These are phyloP conservation scores for Egretta garzetta DNA, from an alignment of 2,113 vertebrate genomes.

Conservation along the genomic window DNA sequence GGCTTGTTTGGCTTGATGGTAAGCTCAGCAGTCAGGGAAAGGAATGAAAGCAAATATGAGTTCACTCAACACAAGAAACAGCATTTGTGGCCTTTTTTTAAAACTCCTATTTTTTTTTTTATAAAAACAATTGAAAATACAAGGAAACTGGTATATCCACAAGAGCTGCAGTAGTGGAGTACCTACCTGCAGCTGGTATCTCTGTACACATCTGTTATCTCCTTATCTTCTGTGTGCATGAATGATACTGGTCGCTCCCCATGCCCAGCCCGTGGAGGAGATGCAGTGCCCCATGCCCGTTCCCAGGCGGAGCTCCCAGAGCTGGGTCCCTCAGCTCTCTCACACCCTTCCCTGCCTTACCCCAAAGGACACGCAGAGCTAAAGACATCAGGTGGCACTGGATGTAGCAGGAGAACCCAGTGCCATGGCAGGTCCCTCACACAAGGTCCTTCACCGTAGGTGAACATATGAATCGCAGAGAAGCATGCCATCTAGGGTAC, in stretches of 20 bases:
- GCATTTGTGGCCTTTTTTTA: not conserved
- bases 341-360: not conserved
- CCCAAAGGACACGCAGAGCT: not conserved
- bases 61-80: not conserved
- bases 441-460: not conserved
- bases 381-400: not conserved
- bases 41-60: not conserved
- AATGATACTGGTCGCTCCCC: not conserved
- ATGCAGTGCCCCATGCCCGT: not conserved
- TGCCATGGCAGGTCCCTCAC: not conserved
- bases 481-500: accelerated
- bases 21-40: not conserved
- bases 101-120: not conserved
- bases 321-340: not conserved
- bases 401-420: no score
- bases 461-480: not conserved
- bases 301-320: not conserved
- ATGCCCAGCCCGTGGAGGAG: not conserved
- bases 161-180: not conserved
- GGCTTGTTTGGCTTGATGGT: not conserved
- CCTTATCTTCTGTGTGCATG: accelerated
- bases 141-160: not conserved
- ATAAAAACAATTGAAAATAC: not conserved
- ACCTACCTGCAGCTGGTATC: not conserved
- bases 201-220: not conserved